phyloP scores from a whole-genome alignment of 2,113 vertebrate species.

The Myrmecophaga tridactyla region DNA sequence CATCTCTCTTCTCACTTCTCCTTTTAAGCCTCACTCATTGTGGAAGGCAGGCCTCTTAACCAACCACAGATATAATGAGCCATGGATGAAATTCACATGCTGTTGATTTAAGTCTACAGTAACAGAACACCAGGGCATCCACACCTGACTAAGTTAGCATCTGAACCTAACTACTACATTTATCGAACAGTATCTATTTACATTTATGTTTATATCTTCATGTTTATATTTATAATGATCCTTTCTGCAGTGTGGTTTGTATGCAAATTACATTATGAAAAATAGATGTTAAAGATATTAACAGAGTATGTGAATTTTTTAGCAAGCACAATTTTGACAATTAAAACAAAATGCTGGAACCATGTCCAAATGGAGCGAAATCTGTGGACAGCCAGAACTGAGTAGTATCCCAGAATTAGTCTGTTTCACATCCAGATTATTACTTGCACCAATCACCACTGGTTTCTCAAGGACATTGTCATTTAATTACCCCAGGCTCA shows the following conservation, averaged over 20 bases:
- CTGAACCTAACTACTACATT: too few species aligned
- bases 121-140: too few species aligned
- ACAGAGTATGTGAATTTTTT: not conserved
- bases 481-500: not conserved
- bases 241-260: not conserved
- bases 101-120: too few species aligned
- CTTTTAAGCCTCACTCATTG: too few species aligned
- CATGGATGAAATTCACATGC: too few species aligned
- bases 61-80: too few species aligned
- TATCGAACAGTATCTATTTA: not conserved
- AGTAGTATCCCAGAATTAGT: not conserved
- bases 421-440: not conserved
- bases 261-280: not conserved
- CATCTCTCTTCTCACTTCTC: too few species aligned
- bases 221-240: not conserved
- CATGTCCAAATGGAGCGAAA: not conserved
- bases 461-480: not conserved
- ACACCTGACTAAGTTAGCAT: too few species aligned
- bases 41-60: too few species aligned
- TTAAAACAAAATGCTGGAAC: slow-evolving; percentile 1
- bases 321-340: not conserved
- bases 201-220: slow-evolving; percentile 25
- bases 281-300: slow-evolving; percentile 18
- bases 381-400: not conserved
- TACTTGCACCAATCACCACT: not conserved